A percentile compares a stretch with the other conserved stretches of the same genome.
phyloP scores from a whole-genome alignment of 2,113 vertebrate species.

The Lophius piscatorius region DNA sequence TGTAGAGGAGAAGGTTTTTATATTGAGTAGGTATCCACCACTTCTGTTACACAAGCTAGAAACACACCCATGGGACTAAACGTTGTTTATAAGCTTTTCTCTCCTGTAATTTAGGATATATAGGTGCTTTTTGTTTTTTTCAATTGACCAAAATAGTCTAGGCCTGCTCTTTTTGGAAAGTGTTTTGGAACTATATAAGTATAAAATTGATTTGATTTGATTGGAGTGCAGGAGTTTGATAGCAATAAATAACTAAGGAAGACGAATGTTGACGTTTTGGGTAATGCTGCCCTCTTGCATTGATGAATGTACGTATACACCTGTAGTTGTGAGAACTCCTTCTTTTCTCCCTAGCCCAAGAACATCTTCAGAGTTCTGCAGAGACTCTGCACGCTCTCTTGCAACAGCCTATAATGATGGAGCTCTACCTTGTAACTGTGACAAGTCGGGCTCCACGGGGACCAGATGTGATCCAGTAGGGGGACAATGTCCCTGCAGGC shows the following conservation, averaged over 20 bases:
- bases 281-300: slow-evolving; percentile 61
- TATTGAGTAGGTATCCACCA: slow-evolving; percentile 85
- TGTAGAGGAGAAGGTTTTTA: slow-evolving; percentile 90
- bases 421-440: slow-evolving; percentile 87
- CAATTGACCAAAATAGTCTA: background rate
- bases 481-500: slow-evolving; percentile 89
- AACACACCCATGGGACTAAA: slow-evolving; percentile 4
- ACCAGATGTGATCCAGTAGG: slow-evolving; percentile 81
- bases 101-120: background rate
- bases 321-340: background rate
- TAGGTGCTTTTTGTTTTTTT: background rate
- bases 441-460: slow-evolving; percentile 75
- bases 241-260: too few species aligned
- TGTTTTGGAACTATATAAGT: too few species aligned
- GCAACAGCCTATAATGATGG: slow-evolving; percentile 87
- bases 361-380: slow-evolving; percentile 85
- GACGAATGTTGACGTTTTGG: slow-evolving; percentile 11
- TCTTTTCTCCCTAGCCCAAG: slow-evolving; percentile 74
- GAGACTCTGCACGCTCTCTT: slow-evolving; percentile 84
- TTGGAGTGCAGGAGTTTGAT: too few species aligned
- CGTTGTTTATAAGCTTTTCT: background rate
- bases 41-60: background rate
- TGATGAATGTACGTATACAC: background rate
- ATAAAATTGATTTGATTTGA: too few species aligned
- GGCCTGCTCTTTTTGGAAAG: too few species aligned